Conservation (phyloP, 2,888 invertebrate species). For the Dolomedes plantarius region DNA sequence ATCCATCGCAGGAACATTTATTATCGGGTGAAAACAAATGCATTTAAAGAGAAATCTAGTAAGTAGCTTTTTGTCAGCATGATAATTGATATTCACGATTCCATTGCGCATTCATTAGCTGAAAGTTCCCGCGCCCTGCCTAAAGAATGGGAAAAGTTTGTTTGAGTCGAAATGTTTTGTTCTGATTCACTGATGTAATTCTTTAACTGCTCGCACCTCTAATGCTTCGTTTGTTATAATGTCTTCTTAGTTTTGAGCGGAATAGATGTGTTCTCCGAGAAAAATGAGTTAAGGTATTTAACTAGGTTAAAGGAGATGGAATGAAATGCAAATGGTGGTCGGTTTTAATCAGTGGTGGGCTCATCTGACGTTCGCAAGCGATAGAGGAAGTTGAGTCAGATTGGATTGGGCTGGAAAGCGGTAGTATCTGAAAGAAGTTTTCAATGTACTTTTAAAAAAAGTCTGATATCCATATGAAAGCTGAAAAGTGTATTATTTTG, state of each 20-base stretch:
- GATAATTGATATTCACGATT: slow-evolving; percentile 12
- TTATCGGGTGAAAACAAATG: not conserved
- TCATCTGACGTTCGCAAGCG: too few species aligned
- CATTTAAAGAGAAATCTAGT: not conserved
- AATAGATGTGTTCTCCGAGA: not conserved
- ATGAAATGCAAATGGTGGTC: too few species aligned
- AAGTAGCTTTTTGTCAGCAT: slow-evolving; percentile 1
- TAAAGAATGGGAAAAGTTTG: slow-evolving; percentile 10
- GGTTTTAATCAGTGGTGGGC: too few species aligned
- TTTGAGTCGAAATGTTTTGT: not conserved
- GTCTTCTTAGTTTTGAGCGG: not conserved
- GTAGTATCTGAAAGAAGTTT: too few species aligned
- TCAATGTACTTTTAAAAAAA: too few species aligned
- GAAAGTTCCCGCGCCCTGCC: not conserved
- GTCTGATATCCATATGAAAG: too few species aligned
- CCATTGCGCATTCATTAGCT: not conserved
- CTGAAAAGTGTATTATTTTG: too few species aligned
- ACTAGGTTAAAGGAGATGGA: too few species aligned
- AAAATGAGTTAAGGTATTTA: not conserved
- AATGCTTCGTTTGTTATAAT: not conserved
- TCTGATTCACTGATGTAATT: slow-evolving; percentile 5
- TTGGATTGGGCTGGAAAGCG: too few species aligned
- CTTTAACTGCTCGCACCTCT: not conserved
- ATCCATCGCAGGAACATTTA: not conserved
- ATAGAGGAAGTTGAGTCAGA: too few species aligned